Conservation (phyloP, 2,888 invertebrate species). For the Thumatha senex region DNA sequence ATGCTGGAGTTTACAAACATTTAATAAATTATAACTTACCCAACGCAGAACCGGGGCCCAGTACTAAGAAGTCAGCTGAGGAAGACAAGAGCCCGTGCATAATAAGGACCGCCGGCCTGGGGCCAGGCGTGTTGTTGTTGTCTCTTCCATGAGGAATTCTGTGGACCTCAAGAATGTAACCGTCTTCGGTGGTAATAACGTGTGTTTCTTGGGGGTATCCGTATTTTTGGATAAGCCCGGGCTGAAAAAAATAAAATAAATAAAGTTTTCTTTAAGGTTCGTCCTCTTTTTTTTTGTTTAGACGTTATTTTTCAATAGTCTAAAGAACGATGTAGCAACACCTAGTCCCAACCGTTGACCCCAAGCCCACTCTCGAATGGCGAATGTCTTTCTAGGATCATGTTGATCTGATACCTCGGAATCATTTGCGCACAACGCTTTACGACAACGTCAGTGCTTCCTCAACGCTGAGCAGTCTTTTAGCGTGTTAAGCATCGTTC, state of each 20-base stretch:
- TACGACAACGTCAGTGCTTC: too few relatives aligned
- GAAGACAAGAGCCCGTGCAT: conserved; percentile 61
- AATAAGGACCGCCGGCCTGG: conserved; percentile 41
- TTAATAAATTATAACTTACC: conserved; percentile 34
- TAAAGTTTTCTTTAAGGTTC: background rate
- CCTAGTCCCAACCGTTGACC: too few relatives aligned
- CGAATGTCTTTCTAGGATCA: too few relatives aligned
- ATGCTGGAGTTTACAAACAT: too few relatives aligned
- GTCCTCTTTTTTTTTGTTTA: background rate
- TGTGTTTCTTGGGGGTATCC: conserved; percentile 58
- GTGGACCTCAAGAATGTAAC: conserved; percentile 55
- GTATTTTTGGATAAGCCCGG: conserved; percentile 52
- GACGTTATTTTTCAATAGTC: too few relatives aligned
- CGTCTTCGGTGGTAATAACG: conserved; percentile 49
- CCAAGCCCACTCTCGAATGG: too few relatives aligned
- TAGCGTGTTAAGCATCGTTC: too few relatives aligned
- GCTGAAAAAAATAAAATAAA: conserved; percentile 32
- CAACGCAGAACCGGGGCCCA: conserved; percentile 50
- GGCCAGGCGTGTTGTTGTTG: conserved; percentile 33
- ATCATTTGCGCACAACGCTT: too few relatives aligned
- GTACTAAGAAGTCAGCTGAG: conserved; percentile 51
- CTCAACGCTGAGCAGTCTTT: too few relatives aligned
- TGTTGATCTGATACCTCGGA: too few relatives aligned
- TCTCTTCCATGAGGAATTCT: conserved; percentile 57
- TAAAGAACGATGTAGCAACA: too few relatives aligned